Evolutionary conservation across 2,113 vertebrate species (phyloP), one percentile per base, ranked within the genome.

Genomic region (Paradisaea rubra): DNA sequence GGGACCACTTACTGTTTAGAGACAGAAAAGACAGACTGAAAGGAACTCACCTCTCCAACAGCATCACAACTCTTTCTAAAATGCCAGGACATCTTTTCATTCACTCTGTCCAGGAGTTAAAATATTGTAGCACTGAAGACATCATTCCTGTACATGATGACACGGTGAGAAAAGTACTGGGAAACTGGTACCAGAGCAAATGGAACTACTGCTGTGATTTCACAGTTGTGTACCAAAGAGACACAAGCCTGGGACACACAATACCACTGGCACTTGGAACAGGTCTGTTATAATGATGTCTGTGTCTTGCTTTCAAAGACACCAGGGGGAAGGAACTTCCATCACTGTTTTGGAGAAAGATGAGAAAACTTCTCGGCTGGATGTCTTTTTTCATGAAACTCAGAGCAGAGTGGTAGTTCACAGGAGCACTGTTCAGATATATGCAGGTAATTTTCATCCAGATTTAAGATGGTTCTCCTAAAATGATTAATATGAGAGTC

Each of bases 311-410:
- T 94, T 91, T 94, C 79, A 90, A 86, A 83, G 76, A 81, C 42
- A 93, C 21, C 23, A 90, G 30, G 83, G 60, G 54, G 94, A 93
- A 93, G 71, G 92, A 91, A 83, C 39, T 88, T 77, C 88, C 52
- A 39, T 41, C 59, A 70, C 71, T 70, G 57, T 80, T 96, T 82
- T 80, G 71, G 79, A 85, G 63, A 85, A 69, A 88, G 54, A 91
- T 41, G 22, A 95, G 82, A 86, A 88, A 96, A 50, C 76, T 81
- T 74, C 86, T 88, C 12, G 0, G 82, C 64, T 94, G 90, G 71
- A 83, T 77, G 64, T 50, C 59, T 90, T 89, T 89, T 95, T 82
- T 96, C 66, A 93, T 59, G 54, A 93, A 93, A 86, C 59, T 73
- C 68, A 33, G 33, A 88, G 68, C 45, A 77, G 70, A 91, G 68